phyloP scores from a whole-genome alignment of 2,797 vertebrate species.

The Paguma larvata region DNA sequence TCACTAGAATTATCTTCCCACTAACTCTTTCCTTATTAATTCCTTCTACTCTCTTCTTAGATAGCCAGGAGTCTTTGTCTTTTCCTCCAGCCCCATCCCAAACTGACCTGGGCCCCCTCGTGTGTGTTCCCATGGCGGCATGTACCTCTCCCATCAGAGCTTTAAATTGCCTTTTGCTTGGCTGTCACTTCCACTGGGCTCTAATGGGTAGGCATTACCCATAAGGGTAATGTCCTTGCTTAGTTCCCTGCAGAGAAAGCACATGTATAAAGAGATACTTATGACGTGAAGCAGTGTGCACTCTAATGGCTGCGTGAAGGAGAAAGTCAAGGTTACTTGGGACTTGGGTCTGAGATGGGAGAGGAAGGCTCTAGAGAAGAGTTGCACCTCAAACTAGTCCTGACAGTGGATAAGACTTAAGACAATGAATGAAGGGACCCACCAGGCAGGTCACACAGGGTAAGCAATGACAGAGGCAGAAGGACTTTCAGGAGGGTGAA shows the following conservation, averaged over 20 bases:
- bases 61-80: not conserved
- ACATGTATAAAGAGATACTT: not conserved
- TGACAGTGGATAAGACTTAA: not conserved
- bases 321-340: constrained; percentile 26
- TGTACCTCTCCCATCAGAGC: not conserved
- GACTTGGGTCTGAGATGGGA: not conserved
- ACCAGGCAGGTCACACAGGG: not conserved
- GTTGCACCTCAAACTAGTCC: not conserved
- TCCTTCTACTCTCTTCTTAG: not conserved
- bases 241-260: not conserved
- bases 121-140: not conserved
- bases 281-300: not conserved
- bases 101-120: not conserved
- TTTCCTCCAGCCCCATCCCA: not conserved
- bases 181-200: not conserved
- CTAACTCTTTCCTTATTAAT: not conserved
- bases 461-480: not conserved
- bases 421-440: not conserved
- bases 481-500: not conserved
- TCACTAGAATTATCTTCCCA: not conserved
- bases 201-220: not conserved
- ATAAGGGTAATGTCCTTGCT: not conserved
- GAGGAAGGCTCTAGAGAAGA: not conserved
- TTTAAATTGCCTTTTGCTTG: not conserved
- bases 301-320: not conserved